A percentile compares a stretch with the other conserved stretches of the same genome.
phyloP scores from a whole-genome alignment of 2,888 invertebrate genomes.

The Polymixis flavicincta region DNA sequence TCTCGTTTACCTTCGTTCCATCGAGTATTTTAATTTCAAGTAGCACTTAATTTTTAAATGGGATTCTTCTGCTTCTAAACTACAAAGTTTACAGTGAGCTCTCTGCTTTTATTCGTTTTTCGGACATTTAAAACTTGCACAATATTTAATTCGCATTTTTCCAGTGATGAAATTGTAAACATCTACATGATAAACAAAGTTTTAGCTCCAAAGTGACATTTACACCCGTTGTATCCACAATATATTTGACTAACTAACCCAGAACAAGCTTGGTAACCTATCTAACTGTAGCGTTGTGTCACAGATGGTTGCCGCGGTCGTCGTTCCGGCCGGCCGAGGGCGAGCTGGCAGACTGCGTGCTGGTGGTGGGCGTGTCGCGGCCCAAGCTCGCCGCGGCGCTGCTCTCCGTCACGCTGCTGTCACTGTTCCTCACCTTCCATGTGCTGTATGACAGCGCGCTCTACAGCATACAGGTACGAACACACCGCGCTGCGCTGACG shows the following conservation, averaged over 20 bases:
- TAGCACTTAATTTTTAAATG: neutral
- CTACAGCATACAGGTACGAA: constrained; percentile 93
- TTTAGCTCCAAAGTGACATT: neutral
- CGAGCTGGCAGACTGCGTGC: constrained; percentile 96
- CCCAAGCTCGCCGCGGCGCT: constrained; percentile 95
- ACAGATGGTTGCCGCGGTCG: constrained; percentile 96
- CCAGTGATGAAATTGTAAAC: neutral
- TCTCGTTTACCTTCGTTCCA: neutral
- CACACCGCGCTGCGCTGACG: neutral
- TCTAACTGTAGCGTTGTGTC: constrained; percentile 58
- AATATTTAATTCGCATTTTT: neutral
- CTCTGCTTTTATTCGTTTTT: neutral
- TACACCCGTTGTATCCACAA: too few relatives aligned
- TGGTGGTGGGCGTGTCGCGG: constrained; percentile 95
- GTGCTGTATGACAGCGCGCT: constrained; percentile 96
- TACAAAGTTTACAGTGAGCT: neutral
- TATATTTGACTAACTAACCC: neutral
- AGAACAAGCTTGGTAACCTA: neutral
- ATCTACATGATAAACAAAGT: neutral
- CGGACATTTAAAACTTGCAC: neutral
- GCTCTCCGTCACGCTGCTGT: constrained; percentile 94
- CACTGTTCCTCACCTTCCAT: constrained; percentile 96
- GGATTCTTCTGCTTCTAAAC: neutral
- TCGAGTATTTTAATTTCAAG: neutral
- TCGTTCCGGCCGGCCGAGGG: constrained; percentile 96